Percentiles rank a stretch among this genome's conserved stretches.
Conservation (phyloP, 1,140 invertebrate genomes). For the Trichoplusia ni region DNA sequence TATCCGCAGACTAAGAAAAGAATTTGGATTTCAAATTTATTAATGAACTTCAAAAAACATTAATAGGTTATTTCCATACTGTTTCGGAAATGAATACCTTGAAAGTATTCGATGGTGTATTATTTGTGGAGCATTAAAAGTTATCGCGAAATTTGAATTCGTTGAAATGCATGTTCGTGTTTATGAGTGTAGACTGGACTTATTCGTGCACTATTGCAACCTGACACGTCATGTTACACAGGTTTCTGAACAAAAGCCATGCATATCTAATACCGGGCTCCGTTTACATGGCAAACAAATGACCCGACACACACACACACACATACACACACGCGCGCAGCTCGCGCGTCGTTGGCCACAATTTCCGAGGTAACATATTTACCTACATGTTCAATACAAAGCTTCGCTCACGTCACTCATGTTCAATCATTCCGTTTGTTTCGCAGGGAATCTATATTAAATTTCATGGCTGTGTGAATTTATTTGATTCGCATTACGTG, state of each 20-base stretch:
- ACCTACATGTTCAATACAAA: not conserved
- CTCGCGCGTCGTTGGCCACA: not conserved
- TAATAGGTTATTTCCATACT: not conserved
- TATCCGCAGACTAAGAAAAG: not conserved
- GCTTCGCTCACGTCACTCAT: not conserved
- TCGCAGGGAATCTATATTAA: conserved; percentile 21
- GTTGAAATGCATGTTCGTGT: too few species aligned
- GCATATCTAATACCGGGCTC: not conserved
- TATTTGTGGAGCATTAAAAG: too few species aligned
- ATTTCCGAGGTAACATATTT: not conserved
- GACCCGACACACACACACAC: too few species aligned
- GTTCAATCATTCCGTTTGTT: conserved; percentile 11
- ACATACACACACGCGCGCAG: not conserved
- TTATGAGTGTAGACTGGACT: not conserved
- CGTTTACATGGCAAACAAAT: too few species aligned
- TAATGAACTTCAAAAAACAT: not conserved
- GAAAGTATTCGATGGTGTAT: too few species aligned
- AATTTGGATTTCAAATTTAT: conserved; percentile 2
- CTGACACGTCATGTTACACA: not conserved
- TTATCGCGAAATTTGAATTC: too few species aligned
- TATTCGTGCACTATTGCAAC: not conserved
- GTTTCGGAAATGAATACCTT: not conserved
- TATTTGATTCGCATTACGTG: conserved; percentile 22
- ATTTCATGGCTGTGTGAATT: conserved; percentile 29
- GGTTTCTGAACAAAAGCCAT: not conserved